Percentiles rank a stretch among this genome's conserved stretches.
These are phyloP conservation scores for Gymnodraco acuticeps DNA, from an alignment of 2,797 vertebrate species.

Conservation along the genomic window DNA sequence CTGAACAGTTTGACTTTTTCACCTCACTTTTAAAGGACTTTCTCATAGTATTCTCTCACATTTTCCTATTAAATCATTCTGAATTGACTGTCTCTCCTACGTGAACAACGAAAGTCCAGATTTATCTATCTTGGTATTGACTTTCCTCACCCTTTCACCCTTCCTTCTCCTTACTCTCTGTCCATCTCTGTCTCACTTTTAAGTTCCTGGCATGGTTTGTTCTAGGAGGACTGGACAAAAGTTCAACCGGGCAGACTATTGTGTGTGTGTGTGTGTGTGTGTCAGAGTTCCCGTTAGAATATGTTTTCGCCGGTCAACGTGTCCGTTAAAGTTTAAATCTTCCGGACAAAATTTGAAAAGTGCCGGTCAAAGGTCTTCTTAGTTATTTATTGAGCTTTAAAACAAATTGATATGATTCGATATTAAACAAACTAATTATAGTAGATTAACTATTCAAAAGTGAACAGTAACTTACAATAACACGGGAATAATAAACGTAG, in stretches of 20 bases:
- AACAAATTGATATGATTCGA: no score
- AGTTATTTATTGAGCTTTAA: no score
- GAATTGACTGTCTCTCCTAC: not conserved
- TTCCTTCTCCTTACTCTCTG: conserved; percentile 22
- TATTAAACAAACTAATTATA: no score
- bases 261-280: not conserved
- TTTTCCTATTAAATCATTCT: conserved; percentile 2
- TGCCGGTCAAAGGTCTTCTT: no score
- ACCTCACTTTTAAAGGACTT: not conserved
- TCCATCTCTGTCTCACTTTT: conserved; percentile 28
- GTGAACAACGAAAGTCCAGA: not conserved
- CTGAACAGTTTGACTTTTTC: conserved; percentile 21
- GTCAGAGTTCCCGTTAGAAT: not conserved
- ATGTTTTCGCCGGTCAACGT: no score
- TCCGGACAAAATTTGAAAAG: no score
- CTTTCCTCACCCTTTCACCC: conserved; percentile 15
- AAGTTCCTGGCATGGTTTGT: conserved; percentile 57
- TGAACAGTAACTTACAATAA: no score
- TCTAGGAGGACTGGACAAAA: conserved; percentile 67
- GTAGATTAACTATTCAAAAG: no score
- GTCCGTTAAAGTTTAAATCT: no score
- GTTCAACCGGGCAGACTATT: conserved; percentile 53
- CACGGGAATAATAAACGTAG: no score
- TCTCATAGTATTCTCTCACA: not conserved
- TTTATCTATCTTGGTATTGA: conserved; percentile 11